These are phyloP conservation scores for Eidolon dupreanum DNA, from an alignment of 2,797 vertebrate genomes.

Conservation along the genomic window DNA sequence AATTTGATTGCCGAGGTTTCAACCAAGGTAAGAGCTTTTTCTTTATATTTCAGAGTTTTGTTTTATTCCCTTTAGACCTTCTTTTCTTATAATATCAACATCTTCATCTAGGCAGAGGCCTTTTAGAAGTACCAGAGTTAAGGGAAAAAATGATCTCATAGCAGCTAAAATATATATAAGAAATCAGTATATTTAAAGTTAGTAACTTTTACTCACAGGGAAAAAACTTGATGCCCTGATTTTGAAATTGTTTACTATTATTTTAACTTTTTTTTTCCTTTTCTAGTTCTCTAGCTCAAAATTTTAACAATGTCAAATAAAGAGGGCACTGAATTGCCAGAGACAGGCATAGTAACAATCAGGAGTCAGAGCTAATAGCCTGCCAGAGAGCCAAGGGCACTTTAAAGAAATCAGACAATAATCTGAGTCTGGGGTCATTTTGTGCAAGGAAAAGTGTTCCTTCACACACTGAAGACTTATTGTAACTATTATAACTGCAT, in stretches of 20 bases:
- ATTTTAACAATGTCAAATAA: neutral
- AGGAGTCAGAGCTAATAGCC: neutral
- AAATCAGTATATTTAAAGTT: neutral
- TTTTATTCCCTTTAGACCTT: neutral
- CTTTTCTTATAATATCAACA: neutral
- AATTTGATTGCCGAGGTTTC: conserved; percentile 96
- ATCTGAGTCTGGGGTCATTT: neutral
- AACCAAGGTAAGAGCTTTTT: conserved; percentile 90
- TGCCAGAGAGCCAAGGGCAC: neutral
- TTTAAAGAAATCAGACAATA: neutral
- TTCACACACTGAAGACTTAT: neutral
- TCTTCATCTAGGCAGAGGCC: neutral
- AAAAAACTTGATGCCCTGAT: neutral
- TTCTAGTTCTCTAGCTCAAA: neutral
- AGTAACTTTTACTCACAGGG: neutral
- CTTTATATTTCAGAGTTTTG: neutral
- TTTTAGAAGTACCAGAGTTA: neutral
- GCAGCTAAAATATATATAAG: neutral
- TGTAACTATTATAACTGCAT: neutral
- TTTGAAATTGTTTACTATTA: neutral
- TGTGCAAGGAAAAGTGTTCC: neutral
- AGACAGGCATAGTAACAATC: neutral
- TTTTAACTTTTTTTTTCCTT: neutral
- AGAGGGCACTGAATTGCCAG: neutral
- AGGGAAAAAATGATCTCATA: neutral